Evolutionary conservation across 92 coral and sea anemone genomes (phyloP).

Genomic region (Phenganax stokvisi): DNA sequence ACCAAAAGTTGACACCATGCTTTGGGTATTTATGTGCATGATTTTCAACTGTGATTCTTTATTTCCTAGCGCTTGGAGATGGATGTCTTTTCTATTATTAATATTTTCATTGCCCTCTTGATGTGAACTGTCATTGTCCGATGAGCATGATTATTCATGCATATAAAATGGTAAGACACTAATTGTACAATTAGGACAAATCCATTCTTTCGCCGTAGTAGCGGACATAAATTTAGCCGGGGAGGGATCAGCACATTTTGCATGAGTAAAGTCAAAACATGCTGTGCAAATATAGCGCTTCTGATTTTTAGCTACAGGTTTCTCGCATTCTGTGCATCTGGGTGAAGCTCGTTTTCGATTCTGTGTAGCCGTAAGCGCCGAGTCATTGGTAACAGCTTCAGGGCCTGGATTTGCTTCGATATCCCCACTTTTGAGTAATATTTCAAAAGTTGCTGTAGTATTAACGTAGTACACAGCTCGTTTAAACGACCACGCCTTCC

Average conservation of each 20-base stretch:
- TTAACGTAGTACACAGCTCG: slow-evolving; percentile 26
- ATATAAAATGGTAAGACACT: slow-evolving; percentile 19
- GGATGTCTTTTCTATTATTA: background rate
- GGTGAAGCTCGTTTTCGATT: too few relatives aligned
- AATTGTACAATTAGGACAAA: slow-evolving; percentile 31
- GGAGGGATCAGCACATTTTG: slow-evolving; percentile 28
- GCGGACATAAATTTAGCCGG: slow-evolving; percentile 24
- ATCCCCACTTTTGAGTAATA: slow-evolving; percentile 20
- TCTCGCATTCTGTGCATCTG: slow-evolving; percentile 14
- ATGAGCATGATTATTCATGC: background rate
- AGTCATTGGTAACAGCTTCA: background rate
- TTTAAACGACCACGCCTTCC: slow-evolving; percentile 3
- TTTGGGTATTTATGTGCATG: background rate
- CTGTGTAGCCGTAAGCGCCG: too few relatives aligned
- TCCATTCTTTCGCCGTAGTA: slow-evolving; percentile 33
- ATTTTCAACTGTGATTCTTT: slow-evolving; percentile 4
- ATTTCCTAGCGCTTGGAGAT: slow-evolving; percentile 4
- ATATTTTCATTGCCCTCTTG: background rate
- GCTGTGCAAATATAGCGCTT: slow-evolving; percentile 42
- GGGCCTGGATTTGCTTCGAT: slow-evolving; percentile 31
- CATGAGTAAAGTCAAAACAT: slow-evolving; percentile 34
- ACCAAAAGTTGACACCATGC: background rate
- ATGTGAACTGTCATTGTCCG: slow-evolving; percentile 4
- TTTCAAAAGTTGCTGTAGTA: slow-evolving; percentile 25
- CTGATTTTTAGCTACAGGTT: slow-evolving; percentile 40